phyloP scores from a whole-genome alignment of 2,797 vertebrate species.

The Semaprochilodus insignis region DNA sequence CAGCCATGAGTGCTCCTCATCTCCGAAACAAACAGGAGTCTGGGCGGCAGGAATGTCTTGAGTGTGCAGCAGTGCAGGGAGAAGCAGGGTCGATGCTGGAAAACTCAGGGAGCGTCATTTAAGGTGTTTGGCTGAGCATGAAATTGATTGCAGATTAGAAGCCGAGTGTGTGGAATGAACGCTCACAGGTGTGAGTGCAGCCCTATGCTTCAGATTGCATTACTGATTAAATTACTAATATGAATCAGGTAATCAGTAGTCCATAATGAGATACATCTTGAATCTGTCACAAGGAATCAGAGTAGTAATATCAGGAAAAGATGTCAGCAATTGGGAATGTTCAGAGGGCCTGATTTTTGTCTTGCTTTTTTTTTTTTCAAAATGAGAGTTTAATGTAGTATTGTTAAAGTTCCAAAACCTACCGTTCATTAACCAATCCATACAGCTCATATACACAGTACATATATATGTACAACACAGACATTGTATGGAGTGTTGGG shows the following conservation, averaged over 20 bases:
- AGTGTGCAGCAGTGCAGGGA: neutral
- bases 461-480: too few species aligned
- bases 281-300: neutral
- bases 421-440: too few species aligned
- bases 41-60: neutral
- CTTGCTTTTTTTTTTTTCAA: too few species aligned
- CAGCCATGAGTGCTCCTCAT: neutral
- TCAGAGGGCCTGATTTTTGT: too few species aligned
- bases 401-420: too few species aligned
- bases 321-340: too few species aligned
- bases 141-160: conserved; percentile 8
- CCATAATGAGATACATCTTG: neutral
- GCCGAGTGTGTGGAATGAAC: neutral
- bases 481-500: too few species aligned
- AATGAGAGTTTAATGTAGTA: too few species aligned
- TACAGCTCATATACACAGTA: too few species aligned
- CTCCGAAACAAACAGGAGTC: neutral
- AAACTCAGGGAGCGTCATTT: neutral
- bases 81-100: neutral
- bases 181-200: neutral
- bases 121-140: neutral
- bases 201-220: neutral
- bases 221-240: neutral
- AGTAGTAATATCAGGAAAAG: neutral
- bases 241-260: neutral